phyloP scores from a whole-genome alignment of 2,888 invertebrate genomes.

The Ormyrus thymus region DNA sequence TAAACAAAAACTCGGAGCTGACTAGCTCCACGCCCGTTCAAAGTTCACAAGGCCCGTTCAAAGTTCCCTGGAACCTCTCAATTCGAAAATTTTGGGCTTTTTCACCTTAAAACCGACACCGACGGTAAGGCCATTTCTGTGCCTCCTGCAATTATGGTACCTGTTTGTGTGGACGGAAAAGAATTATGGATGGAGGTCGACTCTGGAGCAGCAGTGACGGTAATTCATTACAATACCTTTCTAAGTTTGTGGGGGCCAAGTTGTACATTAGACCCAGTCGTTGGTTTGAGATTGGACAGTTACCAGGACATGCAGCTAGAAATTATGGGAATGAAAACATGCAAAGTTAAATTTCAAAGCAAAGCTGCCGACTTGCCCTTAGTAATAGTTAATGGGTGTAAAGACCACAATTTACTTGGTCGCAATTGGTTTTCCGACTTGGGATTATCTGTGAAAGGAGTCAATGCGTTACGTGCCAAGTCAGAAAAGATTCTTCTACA shows the following conservation, averaged over 20 bases:
- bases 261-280: background rate
- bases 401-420: background rate
- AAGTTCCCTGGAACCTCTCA: too few relatives aligned
- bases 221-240: background rate
- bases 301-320: constrained; percentile 21
- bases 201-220: background rate
- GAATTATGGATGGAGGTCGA: too few relatives aligned
- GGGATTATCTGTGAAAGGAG: constrained; percentile 18
- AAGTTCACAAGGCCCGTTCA: background rate
- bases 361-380: constrained; percentile 7
- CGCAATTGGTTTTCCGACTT: constrained; percentile 42
- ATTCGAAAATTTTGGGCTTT: background rate
- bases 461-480: constrained; percentile 11
- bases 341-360: constrained; percentile 8
- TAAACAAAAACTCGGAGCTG: background rate
- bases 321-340: constrained; percentile 3
- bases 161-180: background rate
- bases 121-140: too few relatives aligned
- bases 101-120: background rate
- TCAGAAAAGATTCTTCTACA: too few relatives aligned
- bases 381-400: constrained; percentile 36
- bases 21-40: background rate
- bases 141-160: background rate
- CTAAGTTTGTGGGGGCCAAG: background rate
- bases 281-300: constrained; percentile 15